Evolutionary conservation across 1,140 invertebrate genomes (phyloP).

Genomic region (Cepaea nemoralis): DNA sequence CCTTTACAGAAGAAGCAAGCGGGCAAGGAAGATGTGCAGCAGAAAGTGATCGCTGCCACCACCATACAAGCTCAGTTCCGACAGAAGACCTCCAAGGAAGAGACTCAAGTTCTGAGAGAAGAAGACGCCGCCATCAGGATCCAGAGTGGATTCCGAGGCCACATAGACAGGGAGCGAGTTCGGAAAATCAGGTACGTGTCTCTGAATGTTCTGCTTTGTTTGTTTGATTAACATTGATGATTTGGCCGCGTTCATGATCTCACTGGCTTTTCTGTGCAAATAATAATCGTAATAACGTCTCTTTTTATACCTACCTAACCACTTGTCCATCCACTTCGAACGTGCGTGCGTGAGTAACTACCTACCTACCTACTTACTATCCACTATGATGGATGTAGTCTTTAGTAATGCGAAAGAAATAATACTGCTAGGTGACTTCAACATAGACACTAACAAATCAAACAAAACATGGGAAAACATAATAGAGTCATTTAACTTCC

Average conservation of each 20-base stretch:
- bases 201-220: background rate
- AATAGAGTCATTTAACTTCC: too few species aligned
- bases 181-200: conserved; percentile 50
- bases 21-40: conserved; percentile 59
- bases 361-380: background rate
- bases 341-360: too few species aligned
- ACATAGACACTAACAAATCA: too few species aligned
- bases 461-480: too few species aligned
- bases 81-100: conserved; percentile 76
- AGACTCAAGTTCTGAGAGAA: conserved; percentile 79
- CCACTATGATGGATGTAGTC: too few species aligned
- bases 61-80: conserved; percentile 64
- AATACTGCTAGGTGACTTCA: too few species aligned
- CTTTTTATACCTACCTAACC: too few species aligned
- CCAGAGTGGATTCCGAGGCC: conserved; percentile 65
- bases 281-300: too few species aligned
- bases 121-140: conserved; percentile 63
- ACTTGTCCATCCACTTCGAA: too few species aligned
- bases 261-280: too few species aligned
- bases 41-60: conserved; percentile 63
- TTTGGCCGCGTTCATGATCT: background rate
- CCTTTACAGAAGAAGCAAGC: conserved; percentile 54
- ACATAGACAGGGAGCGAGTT: conserved; percentile 59
- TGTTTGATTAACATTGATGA: background rate
- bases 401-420: too few species aligned